Percentiles rank a stretch among this genome's conserved stretches.
These are phyloP conservation scores for Alligator mississippiensis DNA, from an alignment of 2,113 vertebrate genomes.

Conservation along the genomic window DNA sequence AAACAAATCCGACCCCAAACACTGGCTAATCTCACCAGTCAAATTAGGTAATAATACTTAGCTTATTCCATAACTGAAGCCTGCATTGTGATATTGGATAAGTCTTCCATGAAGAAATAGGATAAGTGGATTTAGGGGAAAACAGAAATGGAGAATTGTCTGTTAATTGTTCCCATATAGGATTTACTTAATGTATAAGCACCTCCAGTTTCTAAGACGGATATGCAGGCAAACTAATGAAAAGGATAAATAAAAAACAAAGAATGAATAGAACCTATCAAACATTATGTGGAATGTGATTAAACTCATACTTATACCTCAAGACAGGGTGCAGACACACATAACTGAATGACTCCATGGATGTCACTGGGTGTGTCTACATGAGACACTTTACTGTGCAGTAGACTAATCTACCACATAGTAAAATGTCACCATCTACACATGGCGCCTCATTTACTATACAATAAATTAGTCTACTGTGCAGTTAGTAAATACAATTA, in stretches of 20 bases:
- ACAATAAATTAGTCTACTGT: too few species aligned
- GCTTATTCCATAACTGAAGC: background rate
- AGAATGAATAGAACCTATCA: background rate
- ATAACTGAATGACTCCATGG: too few species aligned
- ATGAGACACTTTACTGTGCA: too few species aligned
- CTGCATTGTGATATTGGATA: background rate
- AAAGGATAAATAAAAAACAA: background rate
- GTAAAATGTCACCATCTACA: too few species aligned
- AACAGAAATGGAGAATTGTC: background rate
- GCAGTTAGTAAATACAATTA: too few species aligned
- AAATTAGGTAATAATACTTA: background rate
- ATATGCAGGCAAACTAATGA: background rate
- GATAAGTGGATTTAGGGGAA: background rate
- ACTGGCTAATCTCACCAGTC: fast-evolving
- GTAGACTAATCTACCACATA: too few species aligned
- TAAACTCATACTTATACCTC: background rate
- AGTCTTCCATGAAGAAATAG: background rate
- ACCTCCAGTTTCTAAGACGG: background rate
- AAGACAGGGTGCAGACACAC: background rate
- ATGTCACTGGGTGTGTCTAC: too few species aligned
- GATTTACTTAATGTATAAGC: background rate
- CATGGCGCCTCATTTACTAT: too few species aligned
- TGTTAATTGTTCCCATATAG: background rate
- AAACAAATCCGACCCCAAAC: background rate
- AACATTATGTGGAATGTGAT: background rate